Base-by-base conservation (phyloP, 2,888 invertebrate genomes). In the Mayetiola destructor region DNA sequence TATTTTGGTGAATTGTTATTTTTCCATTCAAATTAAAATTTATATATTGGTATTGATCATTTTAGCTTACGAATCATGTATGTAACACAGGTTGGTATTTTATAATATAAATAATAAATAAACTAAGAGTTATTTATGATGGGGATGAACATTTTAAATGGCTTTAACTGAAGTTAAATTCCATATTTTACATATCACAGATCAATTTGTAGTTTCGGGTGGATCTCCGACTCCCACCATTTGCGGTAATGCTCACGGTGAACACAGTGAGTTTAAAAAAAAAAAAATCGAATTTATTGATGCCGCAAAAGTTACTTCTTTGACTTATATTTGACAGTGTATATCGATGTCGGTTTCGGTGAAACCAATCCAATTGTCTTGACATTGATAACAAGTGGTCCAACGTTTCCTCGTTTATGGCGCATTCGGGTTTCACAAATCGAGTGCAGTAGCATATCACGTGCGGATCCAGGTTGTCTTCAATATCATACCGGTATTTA, bases 191-290 rank as follows among this genome's bases (percentile, higher is more conserved):
- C n/a, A n/a, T n/a, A n/a, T n/a, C n/a, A n/a, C n/a, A 61, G 91
- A 91, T 67, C 90, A 89, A 65, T 85, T 91, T 64, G 82, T 90
- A 36, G 84, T 89, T 4, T 88, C 88, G 0, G 89, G 89, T 1
- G 85, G 86, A 0, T 85, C 80, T 66, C 83, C 86, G 0, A 79
- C 85, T 0, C 86, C 90, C 2, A 79, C 82, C 0, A 86, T 91
- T 56, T 91, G 91, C 64, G 91, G 91, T 9, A 75, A 75, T 55
- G 88, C 88, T 64, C 80, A 80, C 35, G 90, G 87, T 18, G 85
- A 84, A 70, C 91, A 91, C 69, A 85, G 90, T 90, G 71, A 73
- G 76, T 68, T 48, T 4, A 10, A 9, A 23, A 55, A 35, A 32
- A 55, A 35, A 12, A 4, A 18, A 3, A 21, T 35, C n/a, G n/a